Percentiles rank a stretch among this genome's conserved stretches.
phyloP scores from a whole-genome alignment of 2,113 vertebrate genomes.

The Sporophila hypoxantha region DNA sequence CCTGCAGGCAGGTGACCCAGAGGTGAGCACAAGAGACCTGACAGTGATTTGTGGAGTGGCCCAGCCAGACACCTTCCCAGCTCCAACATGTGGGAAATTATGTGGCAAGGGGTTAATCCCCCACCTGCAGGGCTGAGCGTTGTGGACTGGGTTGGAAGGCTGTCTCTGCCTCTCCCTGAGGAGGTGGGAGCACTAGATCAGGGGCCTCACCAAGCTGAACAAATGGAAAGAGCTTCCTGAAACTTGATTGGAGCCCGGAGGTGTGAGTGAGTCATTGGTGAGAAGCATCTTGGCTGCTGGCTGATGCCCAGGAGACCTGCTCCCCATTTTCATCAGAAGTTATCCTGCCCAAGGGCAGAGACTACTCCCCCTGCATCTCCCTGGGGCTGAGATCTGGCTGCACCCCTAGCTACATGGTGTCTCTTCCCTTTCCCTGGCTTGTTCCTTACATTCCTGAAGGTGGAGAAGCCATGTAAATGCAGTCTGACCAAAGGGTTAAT shows the following conservation, averaged over 20 bases:
- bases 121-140: background rate
- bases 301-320: background rate
- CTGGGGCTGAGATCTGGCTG: background rate
- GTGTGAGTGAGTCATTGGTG: conserved; percentile 12
- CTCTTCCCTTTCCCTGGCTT: background rate
- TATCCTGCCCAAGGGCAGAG: background rate
- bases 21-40: background rate
- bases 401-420: rapidly evolving
- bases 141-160: background rate
- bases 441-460: background rate
- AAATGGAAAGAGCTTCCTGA: conserved; percentile 41
- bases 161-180: background rate
- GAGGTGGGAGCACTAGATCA: conserved; percentile 2
- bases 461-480: background rate
- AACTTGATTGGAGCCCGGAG: background rate
- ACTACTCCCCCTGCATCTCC: background rate
- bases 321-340: background rate
- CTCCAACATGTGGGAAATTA: background rate
- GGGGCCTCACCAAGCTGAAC: conserved; percentile 5
- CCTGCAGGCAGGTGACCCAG: background rate
- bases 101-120: conserved; percentile 28
- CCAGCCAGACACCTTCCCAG: background rate
- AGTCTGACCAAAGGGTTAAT: background rate
- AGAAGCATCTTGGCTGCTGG: background rate
- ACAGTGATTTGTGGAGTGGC: conserved; percentile 7